Evolutionary conservation across 2,113 vertebrate genomes (phyloP), one percentile per base, ranked within the genome.

Genomic region (Pomatorhinus ruficollis): DNA sequence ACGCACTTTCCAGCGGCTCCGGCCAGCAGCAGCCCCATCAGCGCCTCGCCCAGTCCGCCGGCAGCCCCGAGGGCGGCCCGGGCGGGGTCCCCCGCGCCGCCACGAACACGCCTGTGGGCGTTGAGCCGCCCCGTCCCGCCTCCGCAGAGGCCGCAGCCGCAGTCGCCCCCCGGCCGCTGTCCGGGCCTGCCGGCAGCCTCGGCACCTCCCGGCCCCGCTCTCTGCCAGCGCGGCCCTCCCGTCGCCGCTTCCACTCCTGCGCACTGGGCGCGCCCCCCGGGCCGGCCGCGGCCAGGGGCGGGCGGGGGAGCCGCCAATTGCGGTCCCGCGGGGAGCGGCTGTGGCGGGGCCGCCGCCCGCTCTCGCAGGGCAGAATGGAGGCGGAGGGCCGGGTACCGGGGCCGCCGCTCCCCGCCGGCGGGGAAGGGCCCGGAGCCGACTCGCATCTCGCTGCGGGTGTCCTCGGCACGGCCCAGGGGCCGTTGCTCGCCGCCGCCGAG

Each of bases 311-410:
- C 68, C 59, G 54, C 80, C 93, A 76, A 40, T 42, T 19, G 85
- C 40, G 25, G 65, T 53, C 77, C 44, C 49, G 53, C 50, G 87
- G 89, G 93, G 66, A 49, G 92, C 80, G 92, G 92, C 63, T 50
- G 53, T 24, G 47, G 79, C 11, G 27, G 87, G 87, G 74, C 70
- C 16, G 57, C 50, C 54, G 71, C 89, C 71, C 28, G 71, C 52
- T 65, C 89, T 75, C 25, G 70, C 64, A 61, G 68, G 39, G 53
- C 64, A 90, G 96, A 95, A 97, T 97, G 97, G 97, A 97, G 69
- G 90, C 89, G 45, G 96, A 97, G 92, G 68, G 81, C 75, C 47
- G 70, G 79, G 76, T 65, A 4, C 19, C 79, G 37, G 75, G 3
- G 54, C 44, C 74, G 65, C 37, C 69, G 70, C 75, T 78, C 39